These are phyloP conservation scores for Anastrepha obliqua DNA, from an alignment of 1,140 invertebrate species.

Conservation along the genomic window DNA sequence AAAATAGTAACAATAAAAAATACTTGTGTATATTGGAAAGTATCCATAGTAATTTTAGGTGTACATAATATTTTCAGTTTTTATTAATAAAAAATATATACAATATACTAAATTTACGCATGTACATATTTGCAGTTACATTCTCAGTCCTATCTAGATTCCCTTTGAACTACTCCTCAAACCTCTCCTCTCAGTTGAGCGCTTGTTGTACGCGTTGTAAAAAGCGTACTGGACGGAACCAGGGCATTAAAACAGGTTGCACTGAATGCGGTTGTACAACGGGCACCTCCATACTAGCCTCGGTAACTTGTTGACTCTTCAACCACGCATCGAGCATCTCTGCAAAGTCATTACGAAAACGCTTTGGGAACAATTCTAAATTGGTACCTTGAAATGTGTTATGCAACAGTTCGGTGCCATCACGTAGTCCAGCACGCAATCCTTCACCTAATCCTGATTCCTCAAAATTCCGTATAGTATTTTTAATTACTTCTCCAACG, in stretches of 20 bases:
- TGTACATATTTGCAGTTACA: not conserved
- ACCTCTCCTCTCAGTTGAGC: not conserved
- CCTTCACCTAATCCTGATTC: conserved; percentile 1
- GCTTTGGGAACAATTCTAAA: conserved; percentile 34
- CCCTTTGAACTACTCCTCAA: no score
- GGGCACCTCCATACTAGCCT: not conserved
- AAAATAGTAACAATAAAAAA: not conserved
- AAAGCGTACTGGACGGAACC: conserved; percentile 54
- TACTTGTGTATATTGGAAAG: not conserved
- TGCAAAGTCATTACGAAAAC: conserved; percentile 20
- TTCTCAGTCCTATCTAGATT: not conserved
- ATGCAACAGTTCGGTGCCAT: conserved; percentile 33
- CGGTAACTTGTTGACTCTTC: conserved; percentile 36
- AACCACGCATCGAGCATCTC: conserved; percentile 19
- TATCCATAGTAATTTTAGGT: no score
- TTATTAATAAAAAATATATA: not conserved
- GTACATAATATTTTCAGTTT: not conserved
- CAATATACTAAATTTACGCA: not conserved
- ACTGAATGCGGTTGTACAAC: not conserved
- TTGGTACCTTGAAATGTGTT: not conserved
- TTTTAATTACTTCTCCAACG: conserved; percentile 8
- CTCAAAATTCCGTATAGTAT: conserved; percentile 38
- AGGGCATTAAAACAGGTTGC: not conserved
- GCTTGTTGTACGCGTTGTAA: conserved; percentile 54
- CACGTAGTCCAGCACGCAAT: conserved; percentile 5